Evolutionary conservation across 2,888 invertebrate genomes (phyloP).

Genomic region (Drosophila anomalata): DNA sequence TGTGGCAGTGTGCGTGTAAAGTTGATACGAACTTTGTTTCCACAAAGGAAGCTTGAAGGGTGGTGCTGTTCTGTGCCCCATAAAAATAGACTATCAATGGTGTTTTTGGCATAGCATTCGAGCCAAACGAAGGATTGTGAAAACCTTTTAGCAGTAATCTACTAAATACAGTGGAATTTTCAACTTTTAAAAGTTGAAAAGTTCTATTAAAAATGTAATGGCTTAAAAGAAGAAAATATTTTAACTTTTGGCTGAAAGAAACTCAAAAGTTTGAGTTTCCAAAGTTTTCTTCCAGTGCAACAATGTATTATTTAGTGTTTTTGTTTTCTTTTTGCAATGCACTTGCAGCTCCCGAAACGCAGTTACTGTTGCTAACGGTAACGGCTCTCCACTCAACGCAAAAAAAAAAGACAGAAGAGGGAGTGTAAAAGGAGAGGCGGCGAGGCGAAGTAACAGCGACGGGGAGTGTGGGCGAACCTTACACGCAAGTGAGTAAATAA

Average conservation of each 20-base stretch:
- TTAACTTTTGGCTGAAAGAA: neutral
- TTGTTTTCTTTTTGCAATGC: conserved; percentile 25
- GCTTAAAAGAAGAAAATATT: neutral
- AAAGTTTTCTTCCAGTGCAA: neutral
- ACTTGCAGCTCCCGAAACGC: conserved; percentile 5
- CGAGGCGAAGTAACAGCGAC: neutral
- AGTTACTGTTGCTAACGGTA: conserved; percentile 19
- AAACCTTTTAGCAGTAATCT: neutral
- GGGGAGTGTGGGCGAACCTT: conserved; percentile 11
- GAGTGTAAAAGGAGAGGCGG: neutral
- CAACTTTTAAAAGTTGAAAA: neutral
- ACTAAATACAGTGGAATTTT: neutral
- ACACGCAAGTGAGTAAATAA: conserved; percentile 45
- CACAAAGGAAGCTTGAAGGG: neutral
- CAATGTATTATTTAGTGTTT: neutral
- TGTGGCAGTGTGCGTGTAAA: conserved; percentile 3
- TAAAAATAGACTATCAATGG: conserved; percentile 27
- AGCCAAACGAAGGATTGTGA: neutral
- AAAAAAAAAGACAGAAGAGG: neutral
- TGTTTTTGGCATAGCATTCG: neutral
- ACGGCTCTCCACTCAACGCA: conserved; percentile 2
- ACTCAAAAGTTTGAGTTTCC: neutral
- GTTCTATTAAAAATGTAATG: too few species aligned
- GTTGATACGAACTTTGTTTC: conserved; percentile 14
- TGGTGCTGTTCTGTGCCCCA: neutral